Evolutionary conservation across 1,140 invertebrate species (phyloP).

Genomic region (Alviniconcha marisindica): DNA sequence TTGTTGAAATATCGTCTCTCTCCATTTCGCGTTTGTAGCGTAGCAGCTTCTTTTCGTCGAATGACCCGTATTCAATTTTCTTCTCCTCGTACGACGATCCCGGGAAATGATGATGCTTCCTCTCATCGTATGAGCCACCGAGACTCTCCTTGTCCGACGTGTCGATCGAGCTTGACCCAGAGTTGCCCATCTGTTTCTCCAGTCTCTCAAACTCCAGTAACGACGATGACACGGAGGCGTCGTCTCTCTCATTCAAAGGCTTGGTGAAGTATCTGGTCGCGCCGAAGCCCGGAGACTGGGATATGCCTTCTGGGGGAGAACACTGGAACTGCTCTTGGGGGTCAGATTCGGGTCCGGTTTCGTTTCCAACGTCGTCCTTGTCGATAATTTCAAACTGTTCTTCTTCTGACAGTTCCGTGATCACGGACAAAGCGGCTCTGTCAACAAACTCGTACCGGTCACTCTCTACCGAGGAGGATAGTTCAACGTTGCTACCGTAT

Average conservation of each 20-base stretch:
- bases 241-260: slow-evolving; percentile 76
- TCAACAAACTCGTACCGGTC: slow-evolving; percentile 72
- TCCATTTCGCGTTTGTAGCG: slow-evolving; percentile 80
- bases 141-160: slow-evolving; percentile 60
- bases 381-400: slow-evolving; percentile 72
- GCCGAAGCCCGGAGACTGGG: slow-evolving; percentile 59
- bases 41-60: slow-evolving; percentile 42
- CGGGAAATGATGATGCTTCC: slow-evolving; percentile 49
- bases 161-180: slow-evolving; percentile 68
- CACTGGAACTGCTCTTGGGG: slow-evolving; percentile 31
- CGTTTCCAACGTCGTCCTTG: slow-evolving; percentile 68
- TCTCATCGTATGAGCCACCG: slow-evolving; percentile 58
- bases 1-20: slow-evolving; percentile 93
- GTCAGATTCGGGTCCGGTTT: slow-evolving; percentile 52
- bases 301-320: slow-evolving; percentile 17
- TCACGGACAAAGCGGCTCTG: slow-evolving; percentile 69
- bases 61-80: slow-evolving; percentile 40
- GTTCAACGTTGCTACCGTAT: slow-evolving; percentile 41
- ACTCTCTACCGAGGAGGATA: slow-evolving; percentile 62
- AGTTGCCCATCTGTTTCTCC: slow-evolving; percentile 73
- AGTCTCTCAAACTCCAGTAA: slow-evolving; percentile 77
- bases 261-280: slow-evolving; percentile 48
- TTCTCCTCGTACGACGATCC: slow-evolving; percentile 33
- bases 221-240: slow-evolving; percentile 76
- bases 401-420: slow-evolving; percentile 71